These are phyloP conservation scores for Todiramphus chloris DNA, from an alignment of 2,113 vertebrate genomes.

Conservation along the genomic window DNA sequence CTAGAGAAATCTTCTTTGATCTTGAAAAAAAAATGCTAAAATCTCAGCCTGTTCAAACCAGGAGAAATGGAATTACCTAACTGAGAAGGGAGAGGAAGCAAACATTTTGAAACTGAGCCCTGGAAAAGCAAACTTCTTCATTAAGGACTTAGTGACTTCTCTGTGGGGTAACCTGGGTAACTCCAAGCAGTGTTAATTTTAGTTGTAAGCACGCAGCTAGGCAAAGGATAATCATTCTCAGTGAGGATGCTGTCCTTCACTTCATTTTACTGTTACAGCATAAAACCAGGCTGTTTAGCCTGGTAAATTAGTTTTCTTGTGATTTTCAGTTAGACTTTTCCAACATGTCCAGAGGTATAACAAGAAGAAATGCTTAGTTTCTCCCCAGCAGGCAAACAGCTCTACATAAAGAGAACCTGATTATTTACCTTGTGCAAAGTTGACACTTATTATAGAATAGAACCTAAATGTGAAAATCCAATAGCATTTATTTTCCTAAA, in stretches of 20 bases:
- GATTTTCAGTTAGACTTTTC: not conserved
- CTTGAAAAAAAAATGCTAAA: not conserved
- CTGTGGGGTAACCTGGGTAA: not conserved
- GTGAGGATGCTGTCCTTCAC: not conserved
- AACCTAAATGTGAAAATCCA: slow-evolving; percentile 60
- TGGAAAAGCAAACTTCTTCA: not conserved
- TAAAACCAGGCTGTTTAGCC: not conserved
- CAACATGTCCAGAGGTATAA: slow-evolving; percentile 23
- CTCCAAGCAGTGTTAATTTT: not conserved
- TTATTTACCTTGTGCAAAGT: slow-evolving; percentile 31
- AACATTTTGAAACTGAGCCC: not conserved
- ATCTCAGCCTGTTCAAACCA: not conserved
- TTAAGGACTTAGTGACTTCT: not conserved
- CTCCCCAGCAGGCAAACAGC: not conserved
- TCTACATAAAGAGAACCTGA: slow-evolving; percentile 14
- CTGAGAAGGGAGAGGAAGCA: not conserved
- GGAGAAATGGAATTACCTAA: not conserved
- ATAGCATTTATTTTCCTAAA: slow-evolving; percentile 47
- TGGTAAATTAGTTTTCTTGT: slow-evolving; percentile 22
- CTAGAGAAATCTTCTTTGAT: not conserved
- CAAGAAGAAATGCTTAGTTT: slow-evolving; percentile 20
- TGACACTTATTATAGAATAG: slow-evolving; percentile 51
- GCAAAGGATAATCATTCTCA: not conserved
- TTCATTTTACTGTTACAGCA: not conserved
- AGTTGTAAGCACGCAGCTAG: not conserved